Base-by-base conservation (phyloP, 2,888 invertebrate genomes). In the Cantharis flavilabris region DNA sequence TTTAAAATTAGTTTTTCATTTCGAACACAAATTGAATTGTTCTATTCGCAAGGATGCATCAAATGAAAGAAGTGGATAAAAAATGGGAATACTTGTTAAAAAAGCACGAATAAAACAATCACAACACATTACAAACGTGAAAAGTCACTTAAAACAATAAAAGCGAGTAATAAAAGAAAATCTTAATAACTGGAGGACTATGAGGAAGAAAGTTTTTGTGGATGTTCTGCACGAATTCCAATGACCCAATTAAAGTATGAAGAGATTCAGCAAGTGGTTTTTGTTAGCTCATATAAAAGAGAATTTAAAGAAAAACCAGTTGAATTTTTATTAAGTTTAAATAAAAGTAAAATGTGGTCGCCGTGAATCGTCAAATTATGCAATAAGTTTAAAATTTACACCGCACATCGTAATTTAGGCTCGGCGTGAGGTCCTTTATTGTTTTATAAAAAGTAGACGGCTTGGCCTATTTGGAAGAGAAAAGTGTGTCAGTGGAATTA, bases 191-290 rank as follows among this genome's bases (percentile, higher is more conserved):
- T 49, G 49, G 49, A 49, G 49, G 49, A 49, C 49, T 49, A 49
- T n/a, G 49, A 49, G 49, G 49, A 49, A 49, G 49, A 49, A 49
- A 49, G 49, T 49, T 49, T 49, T 49, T 49, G 49, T 49, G 49
- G 49, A 49, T n/a, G 49, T 49, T 49, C 49, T 49, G 49, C 49
- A 49, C 26, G 65, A 67, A 67, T 67, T 67, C 65, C 65, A 69
- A 73, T 62, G 73, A 73, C 69, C 69, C 73, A 73, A 73, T 73
- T 73, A 73, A 73, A 69, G 28, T 33, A 49, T 70, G 73, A 73
- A 73, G 69, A 69, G 73, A 73, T 69, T 73, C 63, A 30, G 73
- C 69, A 73, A 73, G 72, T 73, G 73, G 73, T 65, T 73, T 67
- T 69, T 67, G 62, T 70, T 69, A 62, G 69, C 67, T 69, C 30